These are phyloP conservation scores for Agrilus biguttatus DNA, from an alignment of 2,888 invertebrate genomes.

Conservation along the genomic window DNA sequence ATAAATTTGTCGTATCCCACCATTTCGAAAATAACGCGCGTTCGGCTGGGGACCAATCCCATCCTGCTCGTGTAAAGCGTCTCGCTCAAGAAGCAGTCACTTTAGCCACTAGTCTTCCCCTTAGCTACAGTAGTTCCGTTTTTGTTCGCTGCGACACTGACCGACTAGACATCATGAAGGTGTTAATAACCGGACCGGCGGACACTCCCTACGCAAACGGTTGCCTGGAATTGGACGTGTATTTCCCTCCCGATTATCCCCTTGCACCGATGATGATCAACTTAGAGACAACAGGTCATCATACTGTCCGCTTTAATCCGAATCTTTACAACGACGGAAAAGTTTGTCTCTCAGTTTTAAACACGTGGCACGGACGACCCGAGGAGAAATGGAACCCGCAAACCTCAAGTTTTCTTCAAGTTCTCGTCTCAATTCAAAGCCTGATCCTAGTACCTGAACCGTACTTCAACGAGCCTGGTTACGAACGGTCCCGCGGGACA, in stretches of 20 bases:
- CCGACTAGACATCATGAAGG: slow-evolving; percentile 91
- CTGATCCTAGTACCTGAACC: slow-evolving; percentile 85
- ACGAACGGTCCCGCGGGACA: slow-evolving; percentile 80
- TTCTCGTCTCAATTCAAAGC: slow-evolving; percentile 85
- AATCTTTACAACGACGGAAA: slow-evolving; percentile 93
- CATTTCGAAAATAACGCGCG: slow-evolving; percentile 81
- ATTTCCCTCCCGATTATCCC: slow-evolving; percentile 62
- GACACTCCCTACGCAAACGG: slow-evolving; percentile 89
- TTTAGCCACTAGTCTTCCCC: slow-evolving; percentile 78
- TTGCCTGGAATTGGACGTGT: slow-evolving; percentile 83
- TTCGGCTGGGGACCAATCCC: slow-evolving; percentile 72
- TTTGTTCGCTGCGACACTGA: slow-evolving; percentile 92
- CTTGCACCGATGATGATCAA: slow-evolving; percentile 76
- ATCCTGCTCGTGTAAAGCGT: slow-evolving; percentile 77
- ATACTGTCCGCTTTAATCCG: slow-evolving; percentile 82
- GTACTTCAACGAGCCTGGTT: slow-evolving; percentile 91
- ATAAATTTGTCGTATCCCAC: slow-evolving; percentile 75
- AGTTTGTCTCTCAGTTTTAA: slow-evolving; percentile 85
- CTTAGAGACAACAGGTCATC: slow-evolving; percentile 78
- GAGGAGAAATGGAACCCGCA: slow-evolving; percentile 97
- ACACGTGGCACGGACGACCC: slow-evolving; percentile 93
- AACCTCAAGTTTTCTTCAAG: slow-evolving; percentile 87
- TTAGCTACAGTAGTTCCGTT: slow-evolving; percentile 86
- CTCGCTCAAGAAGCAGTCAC: slow-evolving; percentile 92
- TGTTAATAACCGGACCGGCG: slow-evolving; percentile 81